Evolutionary conservation across 2,888 invertebrate species (phyloP).

Genomic region (Trisateles emortualis): DNA sequence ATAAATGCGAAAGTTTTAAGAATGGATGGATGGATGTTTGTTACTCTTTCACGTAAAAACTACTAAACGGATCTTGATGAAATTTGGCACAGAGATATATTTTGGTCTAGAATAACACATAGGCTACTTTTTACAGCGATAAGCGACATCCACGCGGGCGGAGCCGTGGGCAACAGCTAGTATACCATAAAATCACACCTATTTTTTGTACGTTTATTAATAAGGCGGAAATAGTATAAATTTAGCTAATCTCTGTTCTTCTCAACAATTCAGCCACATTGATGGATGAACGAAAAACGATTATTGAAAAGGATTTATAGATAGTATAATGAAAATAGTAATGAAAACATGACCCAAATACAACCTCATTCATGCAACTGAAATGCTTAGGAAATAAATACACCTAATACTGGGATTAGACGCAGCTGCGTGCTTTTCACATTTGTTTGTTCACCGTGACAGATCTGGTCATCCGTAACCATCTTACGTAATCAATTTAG

Average conservation of each 20-base stretch:
- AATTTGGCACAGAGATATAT: too few relatives aligned
- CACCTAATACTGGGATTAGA: conserved; percentile 40
- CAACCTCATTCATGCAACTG: conserved; percentile 1
- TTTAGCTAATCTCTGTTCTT: neutral
- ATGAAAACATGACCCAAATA: conserved; percentile 7
- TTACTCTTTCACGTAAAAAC: too few relatives aligned
- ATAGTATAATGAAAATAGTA: neutral
- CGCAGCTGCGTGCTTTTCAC: conserved; percentile 36
- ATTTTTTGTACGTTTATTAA: neutral
- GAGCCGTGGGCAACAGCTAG: too few relatives aligned
- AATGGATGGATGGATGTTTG: too few relatives aligned
- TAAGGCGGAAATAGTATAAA: neutral
- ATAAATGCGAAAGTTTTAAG: too few relatives aligned
- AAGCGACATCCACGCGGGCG: too few relatives aligned
- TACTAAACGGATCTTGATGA: too few relatives aligned
- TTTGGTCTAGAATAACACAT: too few relatives aligned
- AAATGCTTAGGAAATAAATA: conserved; percentile 22
- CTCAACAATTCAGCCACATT: neutral
- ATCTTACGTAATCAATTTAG: conserved; percentile 55
- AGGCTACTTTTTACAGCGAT: too few relatives aligned
- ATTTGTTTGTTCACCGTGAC: conserved; percentile 49
- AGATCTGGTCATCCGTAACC: conserved; percentile 52
- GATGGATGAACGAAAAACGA: conserved; percentile 2
- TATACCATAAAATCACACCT: too few relatives aligned
- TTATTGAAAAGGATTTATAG: conserved; percentile 8